Conservation (phyloP, 2,888 invertebrate species). For the Andrena minutula region DNA sequence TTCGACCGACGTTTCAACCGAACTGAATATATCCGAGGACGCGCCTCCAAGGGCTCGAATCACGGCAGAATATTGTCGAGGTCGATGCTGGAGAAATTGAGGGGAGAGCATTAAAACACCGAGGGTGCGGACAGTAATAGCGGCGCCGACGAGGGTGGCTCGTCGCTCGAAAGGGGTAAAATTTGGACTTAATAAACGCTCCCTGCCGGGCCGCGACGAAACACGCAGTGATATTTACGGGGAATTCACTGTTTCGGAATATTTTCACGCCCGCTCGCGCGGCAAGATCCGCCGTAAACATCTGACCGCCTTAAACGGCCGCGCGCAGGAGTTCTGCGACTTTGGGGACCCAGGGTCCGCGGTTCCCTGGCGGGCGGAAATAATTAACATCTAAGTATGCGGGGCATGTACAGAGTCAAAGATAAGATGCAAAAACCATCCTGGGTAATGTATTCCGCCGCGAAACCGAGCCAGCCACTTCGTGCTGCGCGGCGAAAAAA, state of each 20-base stretch:
- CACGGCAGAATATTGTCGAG: slow-evolving; percentile 70
- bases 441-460: slow-evolving; percentile 33
- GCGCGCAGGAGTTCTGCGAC: background rate
- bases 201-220: slow-evolving; percentile 54
- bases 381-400: slow-evolving; percentile 41
- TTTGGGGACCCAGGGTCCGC: background rate
- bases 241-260: slow-evolving; percentile 27
- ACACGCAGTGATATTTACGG: slow-evolving; percentile 44
- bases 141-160: slow-evolving; percentile 74
- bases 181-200: slow-evolving; percentile 73
- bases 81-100: slow-evolving; percentile 75
- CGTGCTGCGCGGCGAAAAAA: slow-evolving; percentile 27
- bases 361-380: slow-evolving; percentile 15
- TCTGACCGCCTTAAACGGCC: background rate
- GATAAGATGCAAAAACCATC: slow-evolving; percentile 45
- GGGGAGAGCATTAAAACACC: slow-evolving; percentile 79
- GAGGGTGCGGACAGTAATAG: slow-evolving; percentile 78
- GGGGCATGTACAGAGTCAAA: slow-evolving; percentile 16
- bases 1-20: slow-evolving; percentile 39
- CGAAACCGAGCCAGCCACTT: slow-evolving; percentile 13
- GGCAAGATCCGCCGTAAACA: background rate
- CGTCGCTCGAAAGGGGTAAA: slow-evolving; percentile 71
- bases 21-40: slow-evolving; percentile 50
- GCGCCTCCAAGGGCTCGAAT: slow-evolving; percentile 71
- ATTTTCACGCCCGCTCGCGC: slow-evolving; percentile 32